These are phyloP conservation scores for Villa cingulata DNA, from an alignment of 2,888 invertebrate species.

Conservation along the genomic window DNA sequence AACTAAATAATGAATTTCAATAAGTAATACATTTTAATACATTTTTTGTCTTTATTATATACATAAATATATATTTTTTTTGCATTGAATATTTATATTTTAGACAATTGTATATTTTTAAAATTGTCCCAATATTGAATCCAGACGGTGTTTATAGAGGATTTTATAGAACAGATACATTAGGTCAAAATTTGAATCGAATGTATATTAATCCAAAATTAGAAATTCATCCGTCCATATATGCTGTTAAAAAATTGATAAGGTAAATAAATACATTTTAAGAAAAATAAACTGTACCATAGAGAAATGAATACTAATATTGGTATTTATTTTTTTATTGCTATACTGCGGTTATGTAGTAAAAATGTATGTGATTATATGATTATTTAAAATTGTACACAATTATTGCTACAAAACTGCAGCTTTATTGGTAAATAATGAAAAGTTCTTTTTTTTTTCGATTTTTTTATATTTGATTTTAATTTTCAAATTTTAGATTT, in stretches of 20 bases:
- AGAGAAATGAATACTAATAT: too few species aligned
- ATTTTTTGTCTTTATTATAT: not conserved
- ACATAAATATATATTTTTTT: not conserved
- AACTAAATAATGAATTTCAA: too few species aligned
- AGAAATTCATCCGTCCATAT: slow-evolving; percentile 67
- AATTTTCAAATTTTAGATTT: slow-evolving; percentile 37
- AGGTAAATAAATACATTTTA: slow-evolving; percentile 32
- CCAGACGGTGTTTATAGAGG: slow-evolving; percentile 82
- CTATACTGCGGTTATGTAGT: too few species aligned
- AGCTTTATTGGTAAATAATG: too few species aligned
- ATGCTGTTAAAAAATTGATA: slow-evolving; percentile 65
- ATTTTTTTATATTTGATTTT: too few species aligned
- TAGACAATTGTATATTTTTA: slow-evolving; percentile 62
- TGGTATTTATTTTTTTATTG: too few species aligned
- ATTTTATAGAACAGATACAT: slow-evolving; percentile 73
- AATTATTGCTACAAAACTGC: too few species aligned
- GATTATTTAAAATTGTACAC: too few species aligned
- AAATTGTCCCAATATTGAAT: slow-evolving; percentile 80
- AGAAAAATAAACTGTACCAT: too few species aligned
- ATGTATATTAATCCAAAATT: slow-evolving; percentile 69
- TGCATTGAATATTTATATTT: not conserved
- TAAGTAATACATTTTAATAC: not conserved
- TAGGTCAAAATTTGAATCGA: slow-evolving; percentile 78
- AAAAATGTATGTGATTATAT: too few species aligned
- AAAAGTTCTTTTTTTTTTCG: too few species aligned